These are phyloP conservation scores for Zaprionus africanus DNA, from an alignment of 1,140 invertebrate genomes.

Conservation along the genomic window DNA sequence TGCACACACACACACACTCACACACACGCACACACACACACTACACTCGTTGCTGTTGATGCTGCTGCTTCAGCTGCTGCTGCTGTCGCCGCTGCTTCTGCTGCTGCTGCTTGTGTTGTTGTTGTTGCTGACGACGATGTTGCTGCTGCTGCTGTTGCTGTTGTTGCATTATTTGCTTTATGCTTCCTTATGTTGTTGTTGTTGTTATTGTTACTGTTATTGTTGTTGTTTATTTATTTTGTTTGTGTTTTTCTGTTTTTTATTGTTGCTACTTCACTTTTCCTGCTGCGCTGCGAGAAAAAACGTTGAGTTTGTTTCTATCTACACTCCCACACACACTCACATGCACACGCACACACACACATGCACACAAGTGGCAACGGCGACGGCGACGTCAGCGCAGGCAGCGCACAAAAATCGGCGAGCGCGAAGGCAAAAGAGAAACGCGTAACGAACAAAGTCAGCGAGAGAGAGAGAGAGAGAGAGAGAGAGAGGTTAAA, in stretches of 20 bases:
- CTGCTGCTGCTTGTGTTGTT: conserved; percentile 16
- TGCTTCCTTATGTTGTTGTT: conserved; percentile 19
- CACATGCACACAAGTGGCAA: conserved; percentile 6
- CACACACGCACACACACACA: conserved; percentile 30
- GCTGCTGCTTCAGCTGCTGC: conserved; percentile 18
- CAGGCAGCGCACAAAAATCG: conserved; percentile 28
- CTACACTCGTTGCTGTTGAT: conserved; percentile 63
- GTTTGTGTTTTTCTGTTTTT: conserved; percentile 2
- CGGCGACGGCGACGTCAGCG: conserved; percentile 30
- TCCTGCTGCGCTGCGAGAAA: conserved; percentile 4
- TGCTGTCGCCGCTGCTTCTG: conserved; percentile 20
- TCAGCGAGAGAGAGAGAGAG: neutral
- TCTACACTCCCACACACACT: conserved; percentile 40
- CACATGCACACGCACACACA: conserved; percentile 7
- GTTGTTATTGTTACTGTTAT: conserved; percentile 43
- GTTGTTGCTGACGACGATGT: conserved; percentile 39
- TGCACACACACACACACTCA: conserved; percentile 37
- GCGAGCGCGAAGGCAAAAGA: conserved; percentile 35
- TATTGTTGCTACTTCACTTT: conserved; percentile 18
- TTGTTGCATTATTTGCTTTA: conserved; percentile 29
- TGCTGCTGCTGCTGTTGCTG: conserved; percentile 21
- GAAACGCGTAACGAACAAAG: conserved; percentile 8
- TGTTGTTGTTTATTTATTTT: conserved; percentile 20
- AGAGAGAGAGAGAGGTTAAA: neutral
- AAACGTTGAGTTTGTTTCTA: conserved; percentile 18